Base-by-base conservation (phyloP, 2,888 invertebrate genomes). In the Mystacides longicornis region DNA sequence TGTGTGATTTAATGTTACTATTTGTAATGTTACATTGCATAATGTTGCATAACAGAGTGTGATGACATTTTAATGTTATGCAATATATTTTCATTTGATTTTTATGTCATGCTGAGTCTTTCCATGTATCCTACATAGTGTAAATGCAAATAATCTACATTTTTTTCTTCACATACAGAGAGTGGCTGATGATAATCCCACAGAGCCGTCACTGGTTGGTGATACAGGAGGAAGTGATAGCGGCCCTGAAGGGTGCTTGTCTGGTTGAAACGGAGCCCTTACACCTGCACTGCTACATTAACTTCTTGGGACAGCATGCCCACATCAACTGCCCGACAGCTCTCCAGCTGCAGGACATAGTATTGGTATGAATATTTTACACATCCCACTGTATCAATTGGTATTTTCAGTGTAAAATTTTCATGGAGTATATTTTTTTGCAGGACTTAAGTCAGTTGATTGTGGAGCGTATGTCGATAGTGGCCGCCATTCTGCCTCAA, bases 201-300 rank as follows among this genome's bases (percentile, higher is more conserved):
- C 78, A 80, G 27, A 83, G 94, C 59, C 86, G 87, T 0, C 90
- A 93, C 70, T 94, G 96, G 73, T 72, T 74, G 14, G 77, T 81
- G 2, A 83, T 89, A 11, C 80, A 85, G 23, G 79, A 79, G n/a
- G 81, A 86, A 58, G 81, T 87, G 56, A 82, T 86, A 57, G 73
- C 73, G 1, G 87, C 87, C 46, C 69, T 94, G n/a, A 79, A 91
- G 3, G 86, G 90, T 61, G 95, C 95, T 1, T 89, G 93, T 67
- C 87, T 90, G 66, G 89, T 93, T 55, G 96, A 97, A 76, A 94
- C 93, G 64, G 86, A 87, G 65, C 92, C 93, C 0, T 74, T 80
- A 0, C 75, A 92, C 68, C 85, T 93, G 55, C 85, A 86, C 54
- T 87, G 88, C 42, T 96, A 95, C 71, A 84, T 95, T 54, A 81